Evolutionary conservation across 2,797 vertebrate genomes (phyloP).

Genomic region (Cichlasoma orientale): DNA sequence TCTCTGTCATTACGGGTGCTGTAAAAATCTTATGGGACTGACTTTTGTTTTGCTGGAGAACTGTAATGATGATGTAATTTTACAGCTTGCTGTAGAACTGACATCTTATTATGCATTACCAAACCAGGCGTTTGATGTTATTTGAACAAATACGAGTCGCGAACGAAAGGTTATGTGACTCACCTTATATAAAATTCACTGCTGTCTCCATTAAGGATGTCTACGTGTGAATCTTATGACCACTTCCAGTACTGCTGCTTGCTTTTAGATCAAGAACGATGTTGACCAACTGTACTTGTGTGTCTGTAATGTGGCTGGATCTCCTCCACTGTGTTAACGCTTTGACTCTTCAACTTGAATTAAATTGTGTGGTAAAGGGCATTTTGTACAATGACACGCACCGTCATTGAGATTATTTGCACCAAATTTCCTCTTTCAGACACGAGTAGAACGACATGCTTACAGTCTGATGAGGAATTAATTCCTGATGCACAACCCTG

Average conservation of each 20-base stretch:
- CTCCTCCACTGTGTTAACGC: neutral
- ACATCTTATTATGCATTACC: neutral
- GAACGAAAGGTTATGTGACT: neutral
- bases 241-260: neutral
- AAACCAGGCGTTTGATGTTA: neutral
- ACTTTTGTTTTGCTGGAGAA: conserved; percentile 23
- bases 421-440: neutral
- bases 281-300: neutral
- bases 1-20: conserved; percentile 63
- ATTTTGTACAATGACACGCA: neutral
- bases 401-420: neutral
- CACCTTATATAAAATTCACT: neutral
- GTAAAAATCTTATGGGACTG: conserved; percentile 53
- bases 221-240: neutral
- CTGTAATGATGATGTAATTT: neutral
- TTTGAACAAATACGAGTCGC: neutral
- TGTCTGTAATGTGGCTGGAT: neutral
- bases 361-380: neutral
- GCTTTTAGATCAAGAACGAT: neutral
- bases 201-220: neutral
- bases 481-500: neutral
- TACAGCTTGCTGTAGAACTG: conserved; percentile 1
- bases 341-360: neutral
- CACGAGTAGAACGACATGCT: neutral
- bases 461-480: neutral